phyloP scores from a whole-genome alignment of 2,113 vertebrate species.

The Tragelaphus imberbis region DNA sequence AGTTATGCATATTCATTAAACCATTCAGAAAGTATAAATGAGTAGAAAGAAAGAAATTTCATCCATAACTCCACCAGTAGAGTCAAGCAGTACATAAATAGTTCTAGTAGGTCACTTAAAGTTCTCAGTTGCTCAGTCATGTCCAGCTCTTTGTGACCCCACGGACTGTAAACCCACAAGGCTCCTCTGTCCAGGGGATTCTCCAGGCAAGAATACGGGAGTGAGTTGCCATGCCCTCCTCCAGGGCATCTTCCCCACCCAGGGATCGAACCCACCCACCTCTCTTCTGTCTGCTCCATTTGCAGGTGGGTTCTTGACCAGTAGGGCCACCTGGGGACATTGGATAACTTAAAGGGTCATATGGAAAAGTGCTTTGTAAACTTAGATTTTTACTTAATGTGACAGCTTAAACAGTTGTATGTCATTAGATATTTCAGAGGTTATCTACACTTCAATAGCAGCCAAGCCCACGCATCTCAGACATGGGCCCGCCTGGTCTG shows the following conservation, averaged over 20 bases:
- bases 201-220: background rate
- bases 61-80: background rate
- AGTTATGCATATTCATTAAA: conserved; percentile 8
- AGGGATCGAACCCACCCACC: background rate
- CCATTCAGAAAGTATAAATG: background rate
- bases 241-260: background rate
- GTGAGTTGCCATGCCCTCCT: background rate
- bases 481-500: rapidly evolving
- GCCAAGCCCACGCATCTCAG: background rate
- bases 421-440: background rate
- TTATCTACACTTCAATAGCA: background rate
- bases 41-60: background rate
- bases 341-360: background rate
- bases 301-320: background rate
- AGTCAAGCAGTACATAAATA: background rate
- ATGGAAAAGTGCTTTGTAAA: background rate
- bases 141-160: background rate
- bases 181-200: background rate
- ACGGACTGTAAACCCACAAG: background rate
- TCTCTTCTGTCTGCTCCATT: background rate
- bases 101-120: background rate
- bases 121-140: background rate
- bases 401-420: background rate
- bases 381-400: background rate
- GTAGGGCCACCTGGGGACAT: background rate